Percentiles rank a stretch among this genome's conserved stretches.
Conservation (phyloP, 2,113 vertebrate species). For the Thalassarche chlororhynchos region DNA sequence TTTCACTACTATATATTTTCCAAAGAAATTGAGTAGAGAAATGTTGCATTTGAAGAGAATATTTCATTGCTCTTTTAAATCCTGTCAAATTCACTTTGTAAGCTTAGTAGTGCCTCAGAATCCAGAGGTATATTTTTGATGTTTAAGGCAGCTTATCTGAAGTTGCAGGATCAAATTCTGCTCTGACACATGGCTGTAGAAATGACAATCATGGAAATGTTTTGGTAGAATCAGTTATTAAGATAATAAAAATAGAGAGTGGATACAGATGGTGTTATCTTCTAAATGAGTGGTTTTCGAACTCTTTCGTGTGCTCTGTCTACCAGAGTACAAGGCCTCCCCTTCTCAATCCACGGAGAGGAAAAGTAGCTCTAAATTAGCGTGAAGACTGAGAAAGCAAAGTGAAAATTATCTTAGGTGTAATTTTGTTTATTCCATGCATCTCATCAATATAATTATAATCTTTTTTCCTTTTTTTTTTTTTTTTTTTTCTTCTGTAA, state of each 20-base stretch:
- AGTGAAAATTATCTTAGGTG: neutral
- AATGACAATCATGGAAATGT: neutral
- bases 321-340: neutral
- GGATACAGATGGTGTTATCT: neutral
- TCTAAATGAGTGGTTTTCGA: neutral
- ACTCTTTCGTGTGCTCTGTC: neutral
- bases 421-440: neutral
- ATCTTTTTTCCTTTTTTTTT: neutral
- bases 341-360: neutral
- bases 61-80: neutral
- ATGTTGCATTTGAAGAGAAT: neutral
- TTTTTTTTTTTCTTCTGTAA: neutral
- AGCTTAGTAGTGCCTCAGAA: neutral
- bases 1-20: neutral
- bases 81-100: neutral
- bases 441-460: neutral
- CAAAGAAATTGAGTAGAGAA: neutral
- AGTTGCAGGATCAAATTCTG: neutral
- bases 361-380: neutral
- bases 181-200: neutral
- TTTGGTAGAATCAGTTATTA: neutral
- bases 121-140: neutral
- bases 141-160: neutral
- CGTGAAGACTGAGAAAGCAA: neutral
- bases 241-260: neutral